Base-by-base conservation (phyloP, 2,888 invertebrate species). In the Pogonocherus hispidulus region DNA sequence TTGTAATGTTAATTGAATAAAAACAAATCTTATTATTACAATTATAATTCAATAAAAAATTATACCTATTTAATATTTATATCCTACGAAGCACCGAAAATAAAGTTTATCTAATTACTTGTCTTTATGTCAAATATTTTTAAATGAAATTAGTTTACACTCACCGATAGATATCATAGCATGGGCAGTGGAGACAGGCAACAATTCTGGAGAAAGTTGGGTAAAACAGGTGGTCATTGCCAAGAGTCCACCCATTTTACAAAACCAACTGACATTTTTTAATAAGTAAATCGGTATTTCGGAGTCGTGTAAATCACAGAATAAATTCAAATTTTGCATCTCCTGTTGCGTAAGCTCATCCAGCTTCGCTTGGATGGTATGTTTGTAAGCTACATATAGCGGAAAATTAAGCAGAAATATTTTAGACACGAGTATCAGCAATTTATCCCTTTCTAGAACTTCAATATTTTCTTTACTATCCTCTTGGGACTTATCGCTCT, bases 231-330 rank as follows among this genome's bases (percentile, higher is more conserved):
- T 88, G 27, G 93, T 93, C 91, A 97, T 94, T 35, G 95, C 92
- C 82, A 93, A 91, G 69, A 97, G 91, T 23, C 97, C 97, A 69
- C 95, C 95, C 74, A 93, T 90, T 84, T 96, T 96, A 86, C 97
- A 97, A 87, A 97, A 97, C 80, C 95, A 89, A 78, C 94, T 94
- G n/a, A 97, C 96, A 87, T 97, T 97, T 65, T 96, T 90, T 69
- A 97, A 88, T 73, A 97, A 88, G 84, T 94, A 95, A 67, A 96
- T 93, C 22, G 97, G 96, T 82, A 97, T 94, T 86, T 97, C 97
- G 63, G 95, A 94, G 86, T 98, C 97, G 86, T 97, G 94, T 56
- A 97, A 89, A 87, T 97, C 97, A 87, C 97, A 97, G 83, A 92
- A 95, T 72, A 92, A 90, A 84, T 92, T 92, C 73, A 94, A 86